Evolutionary conservation across 2,888 invertebrate genomes (phyloP), one percentile per base, ranked within the genome.

Genomic region (Oegoconia quadripuncta): DNA sequence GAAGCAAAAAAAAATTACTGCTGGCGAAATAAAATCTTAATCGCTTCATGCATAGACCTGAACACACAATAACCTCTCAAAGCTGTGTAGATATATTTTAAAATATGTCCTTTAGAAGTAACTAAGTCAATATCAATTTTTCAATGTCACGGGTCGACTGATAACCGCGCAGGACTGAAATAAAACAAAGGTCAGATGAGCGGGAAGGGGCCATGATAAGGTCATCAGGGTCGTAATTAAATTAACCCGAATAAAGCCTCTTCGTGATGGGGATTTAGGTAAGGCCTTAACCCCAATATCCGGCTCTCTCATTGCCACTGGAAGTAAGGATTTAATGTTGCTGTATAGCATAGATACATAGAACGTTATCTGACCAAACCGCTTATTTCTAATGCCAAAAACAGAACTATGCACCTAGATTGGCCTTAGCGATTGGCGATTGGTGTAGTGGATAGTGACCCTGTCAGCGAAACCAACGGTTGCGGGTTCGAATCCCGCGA

Each of bases 201-300:
- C 54, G 54, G 59, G 63, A 59, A 64, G 61, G 66, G 62, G 66
- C 68, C 56, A 66, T 70, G 69, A 76, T 74, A 70, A 73, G 66
- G 70, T 72, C 74, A 74, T 73, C 69, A 70, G 53, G 59, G 60
- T 57, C 52, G 65, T 76, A 67, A 73, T 78, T 76, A 71, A 78
- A 76, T 79, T 74, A 75, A 63, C 61, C 52, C 57, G 62, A 59
- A 58, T 63, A 62, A 62, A 64, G 59, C 65, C 41, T 47, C 46
- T 46, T 50, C 54, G 44, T 52, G 57, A 55, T 54, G 42, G 60
- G 61, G 58, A 59, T 65, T 69, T 61, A 17, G 50, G 44, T 30
- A 22, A 26, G 39, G 39, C 28, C 27, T 35, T 39, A 33, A 43
- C 43, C 43, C 37, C 37, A 22, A 37, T 41, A 41, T 42, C 42